Base-by-base conservation (phyloP, 2,888 invertebrate species). In the Zelleria hepariella region DNA sequence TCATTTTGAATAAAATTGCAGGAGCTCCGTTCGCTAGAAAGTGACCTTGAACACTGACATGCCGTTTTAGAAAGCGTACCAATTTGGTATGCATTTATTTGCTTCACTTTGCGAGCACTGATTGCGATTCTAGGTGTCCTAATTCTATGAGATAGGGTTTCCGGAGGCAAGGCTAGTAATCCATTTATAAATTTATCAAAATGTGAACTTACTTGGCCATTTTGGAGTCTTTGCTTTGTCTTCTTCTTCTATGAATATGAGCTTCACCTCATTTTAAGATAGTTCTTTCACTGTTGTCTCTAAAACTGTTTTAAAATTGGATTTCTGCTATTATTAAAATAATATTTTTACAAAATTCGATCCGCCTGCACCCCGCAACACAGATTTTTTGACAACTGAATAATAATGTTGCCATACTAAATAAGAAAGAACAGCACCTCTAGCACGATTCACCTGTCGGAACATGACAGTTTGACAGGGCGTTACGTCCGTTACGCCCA, bases 141-240 rank as follows among this genome's bases (percentile, higher is more conserved):
- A n/a, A n/a, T n/a, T n/a, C n/a, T n/a, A n/a, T n/a, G n/a, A n/a
- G n/a, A n/a, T n/a, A n/a, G n/a, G 48, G 48, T 48, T 7, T 48
- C 18, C 20, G 20, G 15, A 5, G 51, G 18, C 26, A 18, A 4
- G 55, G 59, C 55, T 58, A 27, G 27, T 18, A 18, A 15, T 32
- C n/a, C 25, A 18, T 56, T 53, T 55, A 53, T 56, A 57, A 60
- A 63, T 57, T 52, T 42, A 32, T 23, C 49, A 58, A 24, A 60
- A 64, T 66, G 63, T 63, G 54, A 51, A 82, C 86, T 82, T 68
- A 86, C 86, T 86, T 86, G 69, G 86, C 84, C 86, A 86, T 86
- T 72, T 79, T 83, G 73, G 62, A 62, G 58, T 62, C 49, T 66
- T 66, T 62, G 62, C 25, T 53, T n/a, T 59, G 65, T 60, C 32